A percentile compares a stretch with the other conserved stretches of the same genome.
These are phyloP conservation scores for Orestias chungarensis DNA, from an alignment of 2,797 vertebrate genomes.

Conservation along the genomic window DNA sequence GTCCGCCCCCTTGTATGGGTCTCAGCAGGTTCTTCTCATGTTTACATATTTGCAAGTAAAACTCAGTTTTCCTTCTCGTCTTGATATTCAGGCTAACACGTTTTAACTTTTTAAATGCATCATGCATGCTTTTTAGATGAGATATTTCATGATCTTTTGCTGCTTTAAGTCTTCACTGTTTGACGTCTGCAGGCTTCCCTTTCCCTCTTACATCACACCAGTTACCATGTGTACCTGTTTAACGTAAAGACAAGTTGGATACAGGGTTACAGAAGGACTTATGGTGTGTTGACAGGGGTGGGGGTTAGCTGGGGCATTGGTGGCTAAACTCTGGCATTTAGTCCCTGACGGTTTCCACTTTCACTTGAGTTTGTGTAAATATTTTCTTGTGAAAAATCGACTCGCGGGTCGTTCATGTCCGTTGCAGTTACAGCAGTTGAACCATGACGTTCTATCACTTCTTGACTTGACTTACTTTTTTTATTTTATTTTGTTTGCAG, in stretches of 20 bases:
- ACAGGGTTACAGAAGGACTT: background rate
- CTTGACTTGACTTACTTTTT: too few relatives aligned
- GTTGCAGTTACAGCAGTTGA: too few relatives aligned
- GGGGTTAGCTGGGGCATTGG: too few relatives aligned
- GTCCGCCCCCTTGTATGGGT: constrained; percentile 36
- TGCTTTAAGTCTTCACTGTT: background rate
- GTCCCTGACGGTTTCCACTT: too few relatives aligned
- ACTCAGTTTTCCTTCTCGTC: constrained; percentile 15
- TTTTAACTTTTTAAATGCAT: background rate
- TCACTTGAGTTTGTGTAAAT: too few relatives aligned
- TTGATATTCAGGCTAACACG: constrained; percentile 22
- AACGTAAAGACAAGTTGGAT: background rate
- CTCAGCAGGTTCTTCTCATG: constrained; percentile 48
- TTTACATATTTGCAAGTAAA: constrained; percentile 39
- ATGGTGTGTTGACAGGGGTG: too few relatives aligned
- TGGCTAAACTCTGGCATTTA: too few relatives aligned
- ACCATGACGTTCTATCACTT: too few relatives aligned
- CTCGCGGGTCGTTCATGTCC: too few relatives aligned
- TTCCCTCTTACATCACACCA: background rate
- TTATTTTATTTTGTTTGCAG: too few relatives aligned
- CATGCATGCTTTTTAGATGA: constrained; percentile 5
- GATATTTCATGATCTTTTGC: background rate
- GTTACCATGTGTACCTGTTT: background rate
- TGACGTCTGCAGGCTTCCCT: background rate
- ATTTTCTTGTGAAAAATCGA: too few relatives aligned